These are phyloP conservation scores for Passer domesticus DNA, from an alignment of 2,113 vertebrate species.

Conservation along the genomic window DNA sequence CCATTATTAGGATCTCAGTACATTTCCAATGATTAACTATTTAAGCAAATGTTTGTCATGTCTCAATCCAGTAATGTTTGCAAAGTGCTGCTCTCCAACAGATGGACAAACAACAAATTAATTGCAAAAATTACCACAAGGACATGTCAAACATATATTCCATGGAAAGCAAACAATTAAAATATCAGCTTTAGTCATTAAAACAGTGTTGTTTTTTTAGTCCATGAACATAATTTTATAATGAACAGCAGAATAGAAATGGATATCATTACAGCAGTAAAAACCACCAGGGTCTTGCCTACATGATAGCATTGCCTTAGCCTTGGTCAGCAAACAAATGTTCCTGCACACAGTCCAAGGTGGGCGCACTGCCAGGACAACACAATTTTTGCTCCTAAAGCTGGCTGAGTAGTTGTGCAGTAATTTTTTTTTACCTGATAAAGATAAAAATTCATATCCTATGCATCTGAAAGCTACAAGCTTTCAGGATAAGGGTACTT, in stretches of 20 bases:
- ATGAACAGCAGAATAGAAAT: not conserved
- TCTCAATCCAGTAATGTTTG: not conserved
- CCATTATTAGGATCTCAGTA: not conserved
- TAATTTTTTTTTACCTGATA: not conserved
- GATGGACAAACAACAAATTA: not conserved
- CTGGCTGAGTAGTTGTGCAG: not conserved
- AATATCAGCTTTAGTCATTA: not conserved
- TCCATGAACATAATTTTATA: not conserved
- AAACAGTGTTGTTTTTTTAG: not conserved
- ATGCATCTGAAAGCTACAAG: fast-evolving
- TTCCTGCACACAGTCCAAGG: not conserved
- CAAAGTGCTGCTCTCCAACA: not conserved
- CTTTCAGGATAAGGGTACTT: not conserved
- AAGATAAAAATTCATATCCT: not conserved
- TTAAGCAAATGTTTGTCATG: not conserved
- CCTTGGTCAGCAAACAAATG: not conserved
- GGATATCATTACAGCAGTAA: not conserved
- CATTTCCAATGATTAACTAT: not conserved
- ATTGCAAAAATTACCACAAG: not conserved
- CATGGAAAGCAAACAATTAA: not conserved
- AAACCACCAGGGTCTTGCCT: not conserved
- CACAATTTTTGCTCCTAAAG: not conserved
- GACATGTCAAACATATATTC: not conserved
- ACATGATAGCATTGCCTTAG: not conserved
- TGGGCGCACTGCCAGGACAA: not conserved